Conservation (phyloP, 2,113 vertebrate species). For the Drymodes brunneopygia region DNA sequence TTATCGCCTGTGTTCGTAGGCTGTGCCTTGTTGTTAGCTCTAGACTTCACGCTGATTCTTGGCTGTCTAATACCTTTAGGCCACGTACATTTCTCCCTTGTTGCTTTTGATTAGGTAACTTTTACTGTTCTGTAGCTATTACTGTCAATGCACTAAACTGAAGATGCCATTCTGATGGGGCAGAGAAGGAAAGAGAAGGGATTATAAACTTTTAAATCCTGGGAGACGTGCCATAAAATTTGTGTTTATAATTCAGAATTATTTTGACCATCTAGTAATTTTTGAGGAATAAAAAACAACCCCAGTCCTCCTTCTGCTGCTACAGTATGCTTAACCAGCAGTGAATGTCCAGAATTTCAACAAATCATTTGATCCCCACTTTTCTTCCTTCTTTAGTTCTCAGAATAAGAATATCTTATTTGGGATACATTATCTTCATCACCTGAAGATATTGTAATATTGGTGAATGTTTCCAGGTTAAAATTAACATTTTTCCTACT, state of each 20-base stretch:
- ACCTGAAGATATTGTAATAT: not conserved
- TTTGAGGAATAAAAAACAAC: not conserved
- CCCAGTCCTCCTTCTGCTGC: not conserved
- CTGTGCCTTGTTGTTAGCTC: not conserved
- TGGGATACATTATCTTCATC: not conserved
- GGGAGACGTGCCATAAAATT: not conserved
- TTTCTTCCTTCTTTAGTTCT: not conserved
- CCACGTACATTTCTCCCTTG: not conserved
- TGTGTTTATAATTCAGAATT: not conserved
- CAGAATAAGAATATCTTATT: not conserved
- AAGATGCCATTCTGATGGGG: not conserved
- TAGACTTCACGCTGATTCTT: not conserved
- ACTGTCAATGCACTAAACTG: not conserved
- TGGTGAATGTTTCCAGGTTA: not conserved
- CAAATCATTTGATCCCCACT: not conserved
- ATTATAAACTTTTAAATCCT: not conserved
- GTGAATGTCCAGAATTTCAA: not conserved
- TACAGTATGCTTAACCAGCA: not conserved
- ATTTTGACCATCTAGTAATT: not conserved
- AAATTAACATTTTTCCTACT: not conserved
- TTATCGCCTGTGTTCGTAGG: not conserved
- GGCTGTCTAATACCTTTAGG: not conserved
- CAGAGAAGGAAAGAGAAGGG: not conserved
- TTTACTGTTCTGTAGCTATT: not conserved
- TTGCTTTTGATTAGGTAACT: not conserved